Conservation (phyloP, 2,797 vertebrate genomes). For the Sebastes oblongus region DNA sequence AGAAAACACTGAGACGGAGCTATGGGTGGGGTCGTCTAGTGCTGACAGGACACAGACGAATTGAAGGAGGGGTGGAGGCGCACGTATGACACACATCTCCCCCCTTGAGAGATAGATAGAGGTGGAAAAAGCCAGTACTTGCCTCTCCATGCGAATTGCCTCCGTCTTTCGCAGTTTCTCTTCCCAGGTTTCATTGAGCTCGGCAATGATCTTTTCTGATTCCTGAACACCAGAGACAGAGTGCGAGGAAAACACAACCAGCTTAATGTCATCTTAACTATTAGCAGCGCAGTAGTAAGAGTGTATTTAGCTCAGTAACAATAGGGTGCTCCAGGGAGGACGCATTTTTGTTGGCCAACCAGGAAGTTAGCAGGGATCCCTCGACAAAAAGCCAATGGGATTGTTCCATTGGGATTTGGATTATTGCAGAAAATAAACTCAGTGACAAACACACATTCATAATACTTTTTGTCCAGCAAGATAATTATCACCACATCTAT, state of each 20-base stretch:
- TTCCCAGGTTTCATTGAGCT: conserved; percentile 99
- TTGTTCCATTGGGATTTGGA: no score
- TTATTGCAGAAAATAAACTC: no score
- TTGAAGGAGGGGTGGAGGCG: conserved; percentile 14
- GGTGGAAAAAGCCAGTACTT: conserved; percentile 34
- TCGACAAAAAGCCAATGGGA: no score
- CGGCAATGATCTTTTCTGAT: conserved; percentile 99
- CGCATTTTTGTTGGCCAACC: no score
- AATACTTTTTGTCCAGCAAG: no score
- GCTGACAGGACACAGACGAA: conserved; percentile 22
- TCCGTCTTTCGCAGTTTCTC: conserved; percentile 98
- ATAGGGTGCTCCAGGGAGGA: not conserved
- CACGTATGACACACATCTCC: not conserved
- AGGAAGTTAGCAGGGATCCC: no score
- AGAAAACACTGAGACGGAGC: not conserved
- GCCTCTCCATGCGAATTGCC: conserved; percentile 99
- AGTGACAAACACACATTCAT: no score
- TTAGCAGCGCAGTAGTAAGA: not conserved
- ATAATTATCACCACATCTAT: no score
- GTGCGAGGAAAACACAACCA: not conserved
- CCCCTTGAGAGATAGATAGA: not conserved
- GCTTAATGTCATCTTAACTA: not conserved
- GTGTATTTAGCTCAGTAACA: not conserved
- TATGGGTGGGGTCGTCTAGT: not conserved
- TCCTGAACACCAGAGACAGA: conserved; percentile 81